These are phyloP conservation scores for Diaprepes abbreviatus DNA, from an alignment of 2,888 invertebrate genomes.

Conservation along the genomic window DNA sequence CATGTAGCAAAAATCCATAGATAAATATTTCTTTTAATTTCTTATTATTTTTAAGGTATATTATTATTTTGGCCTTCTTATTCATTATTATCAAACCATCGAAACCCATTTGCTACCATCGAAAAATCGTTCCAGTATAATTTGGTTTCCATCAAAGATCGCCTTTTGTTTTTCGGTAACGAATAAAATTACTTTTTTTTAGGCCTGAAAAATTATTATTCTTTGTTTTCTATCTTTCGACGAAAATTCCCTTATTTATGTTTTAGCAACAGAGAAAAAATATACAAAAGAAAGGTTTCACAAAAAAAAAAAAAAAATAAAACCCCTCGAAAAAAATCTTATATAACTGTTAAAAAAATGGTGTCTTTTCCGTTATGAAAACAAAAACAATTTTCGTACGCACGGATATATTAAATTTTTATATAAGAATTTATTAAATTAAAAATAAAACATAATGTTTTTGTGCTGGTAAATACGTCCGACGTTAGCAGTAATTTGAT, in stretches of 20 bases:
- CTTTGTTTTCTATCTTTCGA: background rate
- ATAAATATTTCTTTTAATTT: conserved; percentile 41
- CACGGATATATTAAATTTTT: no score
- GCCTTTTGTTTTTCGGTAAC: background rate
- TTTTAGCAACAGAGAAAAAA: conserved; percentile 44
- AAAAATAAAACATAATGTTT: no score
- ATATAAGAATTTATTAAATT: no score
- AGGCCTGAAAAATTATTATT: conserved; percentile 31
- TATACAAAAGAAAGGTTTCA: conserved; percentile 44
- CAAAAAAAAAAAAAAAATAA: conserved; percentile 39
- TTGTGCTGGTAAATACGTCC: no score
- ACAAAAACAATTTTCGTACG: no score
- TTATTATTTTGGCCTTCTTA: conserved; percentile 18
- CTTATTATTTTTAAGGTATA: conserved; percentile 8
- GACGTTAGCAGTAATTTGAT: no score
- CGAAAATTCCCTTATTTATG: conserved; percentile 12
- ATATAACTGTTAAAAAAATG: background rate
- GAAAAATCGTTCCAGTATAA: background rate
- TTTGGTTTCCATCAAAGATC: background rate
- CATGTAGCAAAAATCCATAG: conserved; percentile 36
- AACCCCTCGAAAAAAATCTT: background rate
- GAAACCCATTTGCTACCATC: background rate
- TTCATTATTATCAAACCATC: background rate
- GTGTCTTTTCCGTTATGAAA: background rate
- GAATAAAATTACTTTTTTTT: conserved; percentile 25